Base-by-base conservation (phyloP, 2,797 vertebrate species). In the Pangasius mekongensis region DNA sequence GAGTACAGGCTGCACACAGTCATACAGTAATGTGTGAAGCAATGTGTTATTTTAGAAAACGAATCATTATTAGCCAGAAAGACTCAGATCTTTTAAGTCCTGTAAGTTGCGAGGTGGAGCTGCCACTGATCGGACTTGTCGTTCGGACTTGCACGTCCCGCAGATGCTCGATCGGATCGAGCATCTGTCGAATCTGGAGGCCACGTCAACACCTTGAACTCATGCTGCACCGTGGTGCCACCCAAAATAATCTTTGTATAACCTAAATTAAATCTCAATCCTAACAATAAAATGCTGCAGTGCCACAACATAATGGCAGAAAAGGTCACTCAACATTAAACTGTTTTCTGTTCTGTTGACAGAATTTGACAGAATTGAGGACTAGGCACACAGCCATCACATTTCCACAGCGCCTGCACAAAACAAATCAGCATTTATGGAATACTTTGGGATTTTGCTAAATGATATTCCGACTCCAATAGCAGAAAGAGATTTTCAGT, bases 1-100 rank as follows among this genome's bases (percentile, higher is more conserved):
- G 22, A 81, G 82, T 88, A 71, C 11, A 52, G 66, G 43, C 58
- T 78, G 69, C 39, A 77, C 43, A 62, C 49, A 69, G 60, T 39
- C 39, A 43, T 27, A 27, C 24, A 27, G 56, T 39, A 14, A 43
- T 43, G 6, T 83, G 56, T 62, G 36, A 43, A 27, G 56, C 22
- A 62, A 43, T 16, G 13, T 18, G 58, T 64, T 43, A n/a, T 83
- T 82, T 83, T 16, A n/a, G 36, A 64, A 62, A 62, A 83, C 7
- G 1, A 83, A 18, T 43, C 22, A 62, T 60, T 10, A 62, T 27
- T 30, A 20, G n/a, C n/a, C 49, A 56, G 14, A 54, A 80, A 18
- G 18, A 30, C 47, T 5, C 30, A 16, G 13, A 56, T 78, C 47
- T 8, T 78, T 33, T n/a, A 52, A 78, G 27, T 60, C 8, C 8